Percentiles rank a stretch among this genome's conserved stretches.
Evolutionary conservation across 2,888 invertebrate genomes (phyloP).

Genomic region (Phengaris arion): DNA sequence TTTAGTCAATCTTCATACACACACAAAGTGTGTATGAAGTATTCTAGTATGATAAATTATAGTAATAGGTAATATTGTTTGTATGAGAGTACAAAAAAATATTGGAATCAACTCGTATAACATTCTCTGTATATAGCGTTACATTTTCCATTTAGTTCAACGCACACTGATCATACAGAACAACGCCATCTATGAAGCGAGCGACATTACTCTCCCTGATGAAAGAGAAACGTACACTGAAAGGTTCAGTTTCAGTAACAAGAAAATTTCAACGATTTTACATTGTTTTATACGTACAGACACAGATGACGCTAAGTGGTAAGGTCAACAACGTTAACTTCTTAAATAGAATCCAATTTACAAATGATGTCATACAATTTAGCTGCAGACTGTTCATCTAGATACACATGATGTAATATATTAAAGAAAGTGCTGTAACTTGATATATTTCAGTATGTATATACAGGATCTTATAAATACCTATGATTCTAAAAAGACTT

Average conservation of each 20-base stretch:
- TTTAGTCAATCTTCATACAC: too few species aligned
- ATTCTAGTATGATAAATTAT: too few species aligned
- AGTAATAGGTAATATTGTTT: too few species aligned
- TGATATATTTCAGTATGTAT: neutral
- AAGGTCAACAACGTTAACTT: slow-evolving; percentile 26
- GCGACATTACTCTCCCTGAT: neutral
- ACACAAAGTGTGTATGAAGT: too few species aligned
- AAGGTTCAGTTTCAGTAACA: neutral
- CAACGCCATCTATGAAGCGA: neutral
- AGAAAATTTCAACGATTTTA: neutral
- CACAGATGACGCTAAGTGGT: slow-evolving; percentile 29
- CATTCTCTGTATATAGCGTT: neutral
- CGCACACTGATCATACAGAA: neutral
- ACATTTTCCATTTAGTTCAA: neutral
- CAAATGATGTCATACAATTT: slow-evolving; percentile 28
- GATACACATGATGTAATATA: neutral
- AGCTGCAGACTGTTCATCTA: slow-evolving; percentile 26
- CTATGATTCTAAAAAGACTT: neutral
- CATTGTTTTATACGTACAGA: neutral
- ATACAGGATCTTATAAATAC: neutral
- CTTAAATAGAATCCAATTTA: slow-evolving; percentile 27
- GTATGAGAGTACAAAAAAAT: too few species aligned
- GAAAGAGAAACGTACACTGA: neutral
- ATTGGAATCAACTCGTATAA: too few species aligned
- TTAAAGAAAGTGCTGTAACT: neutral